Conservation (phyloP, 2,113 vertebrate species). For the Probosciger aterrimus region DNA sequence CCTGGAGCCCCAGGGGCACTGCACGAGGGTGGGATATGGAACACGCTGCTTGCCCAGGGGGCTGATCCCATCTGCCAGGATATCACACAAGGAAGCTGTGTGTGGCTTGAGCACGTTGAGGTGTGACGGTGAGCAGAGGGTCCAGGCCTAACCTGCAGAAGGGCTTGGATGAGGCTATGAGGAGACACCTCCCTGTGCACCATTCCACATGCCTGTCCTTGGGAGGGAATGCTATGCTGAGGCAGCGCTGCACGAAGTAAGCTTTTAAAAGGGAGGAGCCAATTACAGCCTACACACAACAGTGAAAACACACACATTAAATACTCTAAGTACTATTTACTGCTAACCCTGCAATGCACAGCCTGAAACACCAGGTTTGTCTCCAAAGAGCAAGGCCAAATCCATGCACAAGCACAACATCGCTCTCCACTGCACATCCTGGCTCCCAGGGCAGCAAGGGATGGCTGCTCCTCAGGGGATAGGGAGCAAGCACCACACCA, state of each 20-base stretch:
- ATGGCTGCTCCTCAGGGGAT: rapidly evolving
- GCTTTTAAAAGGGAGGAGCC: not conserved
- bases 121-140: not conserved
- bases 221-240: not conserved
- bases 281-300: not conserved
- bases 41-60: not conserved
- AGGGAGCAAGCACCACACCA: rapidly evolving
- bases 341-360: not conserved
- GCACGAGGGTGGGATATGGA: not conserved
- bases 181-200: not conserved
- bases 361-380: not conserved
- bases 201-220: not conserved
- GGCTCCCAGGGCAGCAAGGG: not conserved
- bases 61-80: not conserved
- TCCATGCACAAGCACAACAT: not conserved
- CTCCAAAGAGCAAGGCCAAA: not conserved
- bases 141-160: not conserved
- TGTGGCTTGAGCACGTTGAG: rapidly evolving
- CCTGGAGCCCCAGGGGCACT: not conserved
- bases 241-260: not conserved
- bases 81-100: not conserved
- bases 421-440: rapidly evolving
- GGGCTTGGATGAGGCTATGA: not conserved
- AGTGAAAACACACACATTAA: not conserved
- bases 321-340: not conserved